Conservation (phyloP, 1,140 invertebrate genomes). For the Plectrocnemia conspersa region DNA sequence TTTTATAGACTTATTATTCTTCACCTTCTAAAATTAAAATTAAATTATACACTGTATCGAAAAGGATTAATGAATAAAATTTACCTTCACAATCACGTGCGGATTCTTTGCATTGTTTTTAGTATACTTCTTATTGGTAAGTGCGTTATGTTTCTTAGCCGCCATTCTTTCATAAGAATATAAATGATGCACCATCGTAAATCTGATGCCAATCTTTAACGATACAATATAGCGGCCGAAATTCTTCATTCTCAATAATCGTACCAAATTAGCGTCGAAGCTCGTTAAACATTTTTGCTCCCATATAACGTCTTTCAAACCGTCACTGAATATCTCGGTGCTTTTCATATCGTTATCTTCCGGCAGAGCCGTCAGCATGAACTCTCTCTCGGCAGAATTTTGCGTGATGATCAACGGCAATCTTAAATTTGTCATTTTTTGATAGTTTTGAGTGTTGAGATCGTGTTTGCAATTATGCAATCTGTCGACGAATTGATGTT, state of each 20-base stretch:
- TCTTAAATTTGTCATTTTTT: too few relatives aligned
- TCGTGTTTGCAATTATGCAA: too few relatives aligned
- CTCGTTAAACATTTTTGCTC: too few relatives aligned
- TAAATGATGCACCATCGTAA: too few relatives aligned
- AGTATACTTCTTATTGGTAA: slow-evolving; percentile 22
- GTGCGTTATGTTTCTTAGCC: slow-evolving; percentile 17
- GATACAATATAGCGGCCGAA: slow-evolving; percentile 67
- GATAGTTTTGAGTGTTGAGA: slow-evolving; percentile 33
- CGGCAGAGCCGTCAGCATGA: slow-evolving; percentile 63
- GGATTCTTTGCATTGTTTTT: slow-evolving; percentile 33
- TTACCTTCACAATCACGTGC: slow-evolving; percentile 21
- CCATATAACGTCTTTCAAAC: slow-evolving; percentile 67
- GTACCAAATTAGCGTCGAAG: slow-evolving; percentile 57
- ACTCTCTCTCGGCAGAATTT: too few relatives aligned
- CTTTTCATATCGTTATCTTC: slow-evolving; percentile 70
- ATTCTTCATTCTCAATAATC: slow-evolving; percentile 64
- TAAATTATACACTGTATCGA: too few relatives aligned
- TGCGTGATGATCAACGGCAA: too few relatives aligned
- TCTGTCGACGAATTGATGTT: slow-evolving; percentile 43
- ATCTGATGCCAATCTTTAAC: slow-evolving; percentile 56
- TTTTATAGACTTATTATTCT: background rate
- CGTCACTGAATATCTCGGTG: slow-evolving; percentile 59
- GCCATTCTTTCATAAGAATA: slow-evolving; percentile 43
- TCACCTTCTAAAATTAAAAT: too few relatives aligned
- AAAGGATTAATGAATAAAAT: background rate